Evolutionary conservation across 2,888 invertebrate species (phyloP).

Genomic region (Synanthedon tipuliformis): DNA sequence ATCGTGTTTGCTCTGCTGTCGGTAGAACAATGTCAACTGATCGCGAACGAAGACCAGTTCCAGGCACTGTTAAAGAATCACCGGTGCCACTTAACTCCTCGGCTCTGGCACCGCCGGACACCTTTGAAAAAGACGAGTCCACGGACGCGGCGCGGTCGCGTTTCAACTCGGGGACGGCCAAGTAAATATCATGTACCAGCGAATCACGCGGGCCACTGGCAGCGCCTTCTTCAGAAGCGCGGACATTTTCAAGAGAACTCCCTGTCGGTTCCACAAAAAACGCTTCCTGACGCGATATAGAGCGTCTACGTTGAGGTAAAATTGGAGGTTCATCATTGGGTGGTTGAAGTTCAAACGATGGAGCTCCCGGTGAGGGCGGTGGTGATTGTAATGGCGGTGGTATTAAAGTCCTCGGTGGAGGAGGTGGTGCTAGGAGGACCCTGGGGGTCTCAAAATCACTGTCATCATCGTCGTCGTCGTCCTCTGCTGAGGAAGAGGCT

Average conservation of each 20-base stretch:
- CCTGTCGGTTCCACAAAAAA: constrained; percentile 82
- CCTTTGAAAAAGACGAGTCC: constrained; percentile 86
- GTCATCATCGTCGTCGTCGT: constrained; percentile 63
- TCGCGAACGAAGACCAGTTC: constrained; percentile 79
- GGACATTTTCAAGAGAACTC: constrained; percentile 77
- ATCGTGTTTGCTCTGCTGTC: constrained; percentile 85
- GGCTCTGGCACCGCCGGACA: constrained; percentile 77
- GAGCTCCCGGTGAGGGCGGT: constrained; percentile 66
- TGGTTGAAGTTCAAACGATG: constrained; percentile 70
- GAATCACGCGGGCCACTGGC: constrained; percentile 39
- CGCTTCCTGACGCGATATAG: constrained; percentile 85
- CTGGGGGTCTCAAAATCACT: constrained; percentile 63
- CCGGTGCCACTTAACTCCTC: constrained; percentile 76
- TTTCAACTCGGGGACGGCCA: constrained; percentile 85
- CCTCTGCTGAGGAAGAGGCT: constrained; percentile 55
- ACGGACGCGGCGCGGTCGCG: constrained; percentile 89
- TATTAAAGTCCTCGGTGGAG: constrained; percentile 58
- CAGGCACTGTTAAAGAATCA: constrained; percentile 77
- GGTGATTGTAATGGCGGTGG: constrained; percentile 52
- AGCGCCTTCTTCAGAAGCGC: constrained; percentile 60
- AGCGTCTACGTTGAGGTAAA: constrained; percentile 72
- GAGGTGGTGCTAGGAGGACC: constrained; percentile 73
- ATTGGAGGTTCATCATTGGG: constrained; percentile 54
- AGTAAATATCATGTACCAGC: constrained; percentile 77
- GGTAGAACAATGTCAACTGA: constrained; percentile 91